Base-by-base conservation (phyloP, 2,113 vertebrate genomes). In the Tetrax tetrax region DNA sequence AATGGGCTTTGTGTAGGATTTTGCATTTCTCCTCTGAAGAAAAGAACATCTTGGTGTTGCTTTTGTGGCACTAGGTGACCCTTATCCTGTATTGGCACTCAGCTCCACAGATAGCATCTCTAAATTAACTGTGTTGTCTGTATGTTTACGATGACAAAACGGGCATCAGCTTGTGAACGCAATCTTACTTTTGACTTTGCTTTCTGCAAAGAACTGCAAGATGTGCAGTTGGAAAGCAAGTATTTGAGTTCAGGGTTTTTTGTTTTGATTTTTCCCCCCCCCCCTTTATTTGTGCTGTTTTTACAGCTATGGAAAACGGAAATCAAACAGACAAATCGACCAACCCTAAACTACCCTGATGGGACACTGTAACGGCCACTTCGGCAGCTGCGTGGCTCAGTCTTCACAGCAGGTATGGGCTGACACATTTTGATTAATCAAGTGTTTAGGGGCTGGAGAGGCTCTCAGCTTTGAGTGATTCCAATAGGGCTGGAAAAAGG, bases 311-410 rank as follows among this genome's bases (percentile, higher is more conserved):
- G 76, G 70, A 71, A 78, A 66, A n/a, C 61, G 5, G 35, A 92
- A 94, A 89, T 51, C 76, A 79, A 71, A 17, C 23, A 65, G 72
- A 68, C 28, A 24, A 28, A 63, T 59, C n/a, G 59, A 54, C 37
- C 43, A 54, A 27, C 23, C 14, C 27, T 78, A 43, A 87, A 66
- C 10, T 25, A 19, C 47, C 41, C 47, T 56, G 83, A 63, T 51
- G 35, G 63, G 79, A 50, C 28, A 29, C 23, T 10, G 65, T 35
- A 54, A 60, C 6, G 38, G 41, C 20, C 65, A 23, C 61, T 21
- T 89, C 61, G 31, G 61, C 80, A 66, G 14, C 45, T 0, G 0
- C 0, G 2, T 35, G 51, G 31, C 43, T 88, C 43, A 28, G 65
- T 68, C 56, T 48, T 82, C 4, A 3, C 17, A 50, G 66, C 50